phyloP scores from a whole-genome alignment of 1,140 invertebrate species.

The Trichonephila inaurata region DNA sequence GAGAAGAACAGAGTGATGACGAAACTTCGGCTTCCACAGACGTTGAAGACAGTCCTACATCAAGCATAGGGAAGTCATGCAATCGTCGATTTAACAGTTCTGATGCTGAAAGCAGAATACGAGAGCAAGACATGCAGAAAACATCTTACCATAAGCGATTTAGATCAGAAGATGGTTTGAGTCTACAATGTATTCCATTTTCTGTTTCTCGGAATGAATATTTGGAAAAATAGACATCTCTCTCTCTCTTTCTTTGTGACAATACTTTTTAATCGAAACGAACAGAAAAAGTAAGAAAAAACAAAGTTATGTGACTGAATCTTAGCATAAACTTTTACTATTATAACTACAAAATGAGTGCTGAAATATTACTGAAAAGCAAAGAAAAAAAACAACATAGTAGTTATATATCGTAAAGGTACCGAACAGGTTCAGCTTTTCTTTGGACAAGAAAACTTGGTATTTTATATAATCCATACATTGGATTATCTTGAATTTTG shows the following conservation, averaged over 20 bases:
- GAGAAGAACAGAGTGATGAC: constrained; percentile 36
- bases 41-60: constrained; percentile 60
- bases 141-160: neutral
- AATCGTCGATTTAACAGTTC: too few relatives aligned
- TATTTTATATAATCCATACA: too few relatives aligned
- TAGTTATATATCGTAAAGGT: too few relatives aligned
- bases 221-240: neutral
- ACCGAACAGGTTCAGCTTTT: too few relatives aligned
- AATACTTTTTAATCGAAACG: neutral
- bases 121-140: neutral
- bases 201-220: neutral
- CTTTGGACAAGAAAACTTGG: too few relatives aligned
- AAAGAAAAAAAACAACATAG: too few relatives aligned
- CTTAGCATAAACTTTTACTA: neutral
- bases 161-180: neutral
- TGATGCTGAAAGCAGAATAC: neutral
- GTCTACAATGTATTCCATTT: neutral
- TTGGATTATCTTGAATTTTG: too few relatives aligned
- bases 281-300: neutral
- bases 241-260: neutral
- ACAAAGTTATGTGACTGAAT: neutral
- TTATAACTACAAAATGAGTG: neutral
- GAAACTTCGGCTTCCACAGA: constrained; percentile 46
- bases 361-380: too few relatives aligned
- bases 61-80: neutral